phyloP scores from a whole-genome alignment of 2,113 vertebrate genomes.

The Cyanoramphus novaezelandiae region DNA sequence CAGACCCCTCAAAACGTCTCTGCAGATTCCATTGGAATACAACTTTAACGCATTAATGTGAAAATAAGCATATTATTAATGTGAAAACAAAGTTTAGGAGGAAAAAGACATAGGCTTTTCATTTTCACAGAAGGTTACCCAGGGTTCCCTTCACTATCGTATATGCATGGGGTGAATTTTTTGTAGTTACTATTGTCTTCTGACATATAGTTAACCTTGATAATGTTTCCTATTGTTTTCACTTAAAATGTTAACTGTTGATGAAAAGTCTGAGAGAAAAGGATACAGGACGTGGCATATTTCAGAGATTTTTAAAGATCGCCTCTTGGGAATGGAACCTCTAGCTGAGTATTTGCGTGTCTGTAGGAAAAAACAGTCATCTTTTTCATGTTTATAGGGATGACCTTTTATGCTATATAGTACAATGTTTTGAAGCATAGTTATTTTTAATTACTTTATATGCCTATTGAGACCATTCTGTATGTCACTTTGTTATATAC shows the following conservation, averaged over 20 bases:
- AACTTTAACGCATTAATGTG: background rate
- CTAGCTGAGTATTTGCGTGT: conserved; percentile 9
- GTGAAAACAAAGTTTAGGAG: conserved; percentile 40
- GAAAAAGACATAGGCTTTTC: background rate
- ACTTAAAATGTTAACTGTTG: conserved; percentile 54
- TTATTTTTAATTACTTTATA: conserved; percentile 78
- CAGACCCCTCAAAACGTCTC: conserved; percentile 58
- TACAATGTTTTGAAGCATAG: conserved; percentile 62
- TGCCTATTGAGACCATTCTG: conserved; percentile 60
- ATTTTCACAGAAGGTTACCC: conserved; percentile 35
- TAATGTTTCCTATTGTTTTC: conserved; percentile 19
- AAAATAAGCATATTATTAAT: conserved; percentile 36
- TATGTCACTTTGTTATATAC: conserved; percentile 62
- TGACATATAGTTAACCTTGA: conserved; percentile 33
- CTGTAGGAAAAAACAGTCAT: conserved; percentile 40
- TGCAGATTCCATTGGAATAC: conserved; percentile 49
- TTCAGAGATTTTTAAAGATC: conserved; percentile 42
- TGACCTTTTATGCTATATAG: conserved; percentile 70
- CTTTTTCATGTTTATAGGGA: conserved; percentile 68
- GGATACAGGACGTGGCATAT: background rate
- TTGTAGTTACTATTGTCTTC: conserved; percentile 29
- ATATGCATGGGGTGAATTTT: conserved; percentile 41
- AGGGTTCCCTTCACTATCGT: background rate
- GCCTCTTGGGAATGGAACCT: background rate
- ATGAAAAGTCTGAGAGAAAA: conserved; percentile 50